Base-by-base conservation (phyloP, 2,888 invertebrate genomes). In the Iphiclides podalirius region DNA sequence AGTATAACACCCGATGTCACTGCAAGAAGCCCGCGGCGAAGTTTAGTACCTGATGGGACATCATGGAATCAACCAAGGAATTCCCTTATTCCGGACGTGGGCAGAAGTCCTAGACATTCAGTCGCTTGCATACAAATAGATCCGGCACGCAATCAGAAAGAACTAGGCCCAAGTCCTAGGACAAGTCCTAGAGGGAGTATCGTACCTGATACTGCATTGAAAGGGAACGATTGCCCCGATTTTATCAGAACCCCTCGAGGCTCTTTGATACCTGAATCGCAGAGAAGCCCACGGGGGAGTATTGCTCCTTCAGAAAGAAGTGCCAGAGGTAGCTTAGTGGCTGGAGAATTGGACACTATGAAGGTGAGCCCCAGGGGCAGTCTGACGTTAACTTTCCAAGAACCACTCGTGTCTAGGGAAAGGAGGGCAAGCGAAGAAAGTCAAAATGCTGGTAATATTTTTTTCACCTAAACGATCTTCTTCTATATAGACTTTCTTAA, bases 241-340 rank as follows among this genome's bases (percentile, higher is more conserved):
- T 66, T 78, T 11, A 81, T 74, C 34, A 76, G 84, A 47, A 89
- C 85, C 59, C 92, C 92, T 0, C 79, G 92, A 38, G 92, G 92
- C 0, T 92, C 92, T 20, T 79, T 93, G 42, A 90, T 91, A 13
- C 90, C 90, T 47, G 89, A 86, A 52, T 85, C 87, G 36, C 91
- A 90, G 52, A 83, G 92, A 34, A 91, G 91, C 65, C 92, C 92
- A 0, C 84, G 93, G 42, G 92, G 91, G 0, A 92, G 92, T 62
- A 87, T 93, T 54, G 91, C 89, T 0, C 90, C 90, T 26, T 90
- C 86, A 34, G 89, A 86, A 52, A 70, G 90, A 39, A 84, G 84
- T 59, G 84, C 82, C 0, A 65, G 87, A 36, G 89, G 89, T 0
- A 88, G 88, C 48, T 52, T 88, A 15, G 78, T 83, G 8, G 63